phyloP scores from a whole-genome alignment of 2,888 invertebrate species.

The Plebejus argus region DNA sequence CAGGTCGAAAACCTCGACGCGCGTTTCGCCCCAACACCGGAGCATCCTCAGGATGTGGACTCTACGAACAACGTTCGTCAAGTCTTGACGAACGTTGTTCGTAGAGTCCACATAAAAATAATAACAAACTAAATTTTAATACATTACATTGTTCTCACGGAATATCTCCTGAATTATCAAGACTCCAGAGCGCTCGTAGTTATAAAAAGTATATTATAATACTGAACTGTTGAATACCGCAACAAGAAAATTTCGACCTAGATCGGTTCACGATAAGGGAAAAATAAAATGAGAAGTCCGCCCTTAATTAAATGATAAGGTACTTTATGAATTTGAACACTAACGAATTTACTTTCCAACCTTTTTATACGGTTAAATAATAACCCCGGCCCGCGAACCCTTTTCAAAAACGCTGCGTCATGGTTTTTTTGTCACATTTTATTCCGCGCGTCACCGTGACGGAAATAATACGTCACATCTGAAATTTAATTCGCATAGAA shows the following conservation, averaged over 20 bases:
- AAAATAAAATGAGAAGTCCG: constrained; percentile 19
- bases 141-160: no score
- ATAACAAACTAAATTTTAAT: no score
- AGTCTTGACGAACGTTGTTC: no score
- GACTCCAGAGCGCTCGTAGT: neutral
- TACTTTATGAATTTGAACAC: constrained; percentile 25
- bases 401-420: constrained; percentile 19
- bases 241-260: neutral
- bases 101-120: no score
- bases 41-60: no score
- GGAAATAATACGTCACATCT: neutral
- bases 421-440: constrained; percentile 2
- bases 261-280: neutral
- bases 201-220: neutral
- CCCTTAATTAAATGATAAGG: constrained; percentile 17
- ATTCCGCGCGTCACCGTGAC: neutral
- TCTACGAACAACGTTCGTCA: no score
- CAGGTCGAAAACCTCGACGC: no score
- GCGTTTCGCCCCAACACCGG: no score
- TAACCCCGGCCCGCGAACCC: constrained; percentile 5
- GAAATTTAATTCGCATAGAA: neutral
- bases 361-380: constrained; percentile 23
- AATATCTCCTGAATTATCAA: no score
- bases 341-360: constrained; percentile 21
- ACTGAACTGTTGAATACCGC: neutral